These are phyloP conservation scores for Sphenopsis melanotis DNA, from an alignment of 2,797 vertebrate species.

Conservation along the genomic window DNA sequence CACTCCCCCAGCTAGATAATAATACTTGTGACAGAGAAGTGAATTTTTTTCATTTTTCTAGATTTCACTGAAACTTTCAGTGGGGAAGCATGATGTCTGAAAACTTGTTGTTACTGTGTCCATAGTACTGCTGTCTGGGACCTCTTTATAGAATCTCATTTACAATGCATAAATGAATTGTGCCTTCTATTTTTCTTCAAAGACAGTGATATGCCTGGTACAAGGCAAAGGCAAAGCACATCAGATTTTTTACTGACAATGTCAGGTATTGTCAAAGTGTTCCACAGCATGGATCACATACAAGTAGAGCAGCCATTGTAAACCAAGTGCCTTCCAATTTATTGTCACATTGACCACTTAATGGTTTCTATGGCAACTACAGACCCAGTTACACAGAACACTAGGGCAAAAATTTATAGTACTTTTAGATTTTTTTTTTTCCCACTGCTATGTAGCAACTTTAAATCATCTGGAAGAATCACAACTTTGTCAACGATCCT, in stretches of 20 bases:
- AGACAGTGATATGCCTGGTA: background rate
- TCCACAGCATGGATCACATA: background rate
- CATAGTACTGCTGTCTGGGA: background rate
- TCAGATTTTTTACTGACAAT: background rate
- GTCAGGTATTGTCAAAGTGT: background rate
- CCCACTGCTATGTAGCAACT: background rate
- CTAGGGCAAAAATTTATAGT: background rate
- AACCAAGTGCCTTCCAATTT: background rate
- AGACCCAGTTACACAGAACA: background rate
- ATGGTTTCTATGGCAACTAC: conserved; percentile 31
- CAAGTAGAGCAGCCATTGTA: background rate
- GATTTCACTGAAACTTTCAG: background rate
- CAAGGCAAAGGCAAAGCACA: background rate
- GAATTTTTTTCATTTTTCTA: background rate
- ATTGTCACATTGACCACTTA: conserved; percentile 11
- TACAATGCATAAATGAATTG: background rate
- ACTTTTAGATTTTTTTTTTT: background rate
- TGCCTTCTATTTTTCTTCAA: background rate
- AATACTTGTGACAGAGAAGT: background rate
- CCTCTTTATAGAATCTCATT: background rate
- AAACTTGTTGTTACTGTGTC: background rate
- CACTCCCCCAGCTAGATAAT: background rate
- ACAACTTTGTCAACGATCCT: background rate
- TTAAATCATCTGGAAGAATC: background rate
- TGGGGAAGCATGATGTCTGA: background rate